Conservation (phyloP, 2,888 invertebrate species). For the Drosophila putrida region DNA sequence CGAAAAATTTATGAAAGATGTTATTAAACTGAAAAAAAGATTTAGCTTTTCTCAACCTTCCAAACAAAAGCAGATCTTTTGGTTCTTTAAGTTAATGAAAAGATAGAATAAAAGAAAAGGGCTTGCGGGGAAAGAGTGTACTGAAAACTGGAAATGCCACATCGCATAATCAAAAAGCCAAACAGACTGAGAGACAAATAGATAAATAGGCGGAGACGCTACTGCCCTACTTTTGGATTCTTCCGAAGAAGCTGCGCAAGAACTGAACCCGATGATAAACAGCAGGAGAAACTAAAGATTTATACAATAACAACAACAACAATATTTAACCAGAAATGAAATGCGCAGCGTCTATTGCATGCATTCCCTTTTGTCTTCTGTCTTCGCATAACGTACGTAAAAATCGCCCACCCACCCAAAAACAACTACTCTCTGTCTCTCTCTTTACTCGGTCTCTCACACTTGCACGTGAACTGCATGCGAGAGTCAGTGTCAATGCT, state of each 20-base stretch:
- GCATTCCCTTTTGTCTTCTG: conserved; percentile 12
- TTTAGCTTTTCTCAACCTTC: no score
- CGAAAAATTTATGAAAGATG: no score
- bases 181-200: conserved; percentile 35
- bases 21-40: no score
- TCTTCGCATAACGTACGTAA: not conserved
- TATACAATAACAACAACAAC: conserved; percentile 20
- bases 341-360: conserved; percentile 15
- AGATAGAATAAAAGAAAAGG: not conserved
- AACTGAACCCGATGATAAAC: conserved; percentile 23
- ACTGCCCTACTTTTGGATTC: conserved; percentile 49
- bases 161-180: conserved; percentile 28
- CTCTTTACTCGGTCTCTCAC: conserved; percentile 1
- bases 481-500: conserved; percentile 22
- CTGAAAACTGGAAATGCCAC: conserved; percentile 9
- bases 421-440: not conserved
- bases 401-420: conserved; percentile 7
- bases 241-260: conserved; percentile 17
- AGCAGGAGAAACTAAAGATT: conserved; percentile 30
- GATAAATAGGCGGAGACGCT: conserved; percentile 22
- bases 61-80: no score
- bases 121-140: not conserved
- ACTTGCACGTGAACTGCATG: conserved; percentile 21
- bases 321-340: conserved; percentile 12
- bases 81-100: no score